A percentile compares a stretch with the other conserved stretches of the same genome.
Conservation (phyloP, 2,113 vertebrate genomes). For the Phasianus colchicus region DNA sequence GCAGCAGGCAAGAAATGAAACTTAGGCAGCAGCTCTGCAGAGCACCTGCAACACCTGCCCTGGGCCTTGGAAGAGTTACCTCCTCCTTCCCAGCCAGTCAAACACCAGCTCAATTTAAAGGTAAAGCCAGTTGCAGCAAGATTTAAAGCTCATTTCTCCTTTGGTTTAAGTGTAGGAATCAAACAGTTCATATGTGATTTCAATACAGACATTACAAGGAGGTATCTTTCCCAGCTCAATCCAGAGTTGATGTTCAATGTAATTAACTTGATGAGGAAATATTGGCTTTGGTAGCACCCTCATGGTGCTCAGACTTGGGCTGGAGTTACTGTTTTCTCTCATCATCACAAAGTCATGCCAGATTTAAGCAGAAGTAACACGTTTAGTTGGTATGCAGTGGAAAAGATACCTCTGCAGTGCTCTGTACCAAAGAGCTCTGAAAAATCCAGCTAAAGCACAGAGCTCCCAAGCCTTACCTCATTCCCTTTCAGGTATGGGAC, state of each 20-base stretch:
- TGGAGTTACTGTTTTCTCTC: not conserved
- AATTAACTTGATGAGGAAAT: not conserved
- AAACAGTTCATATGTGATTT: not conserved
- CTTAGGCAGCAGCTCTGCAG: not conserved
- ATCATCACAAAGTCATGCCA: not conserved
- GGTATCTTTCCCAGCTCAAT: not conserved
- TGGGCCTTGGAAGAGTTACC: not conserved
- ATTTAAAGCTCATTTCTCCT: slow-evolving; percentile 34
- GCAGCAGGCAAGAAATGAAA: slow-evolving; percentile 32
- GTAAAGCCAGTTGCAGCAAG: not conserved
- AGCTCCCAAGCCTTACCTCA: not conserved
- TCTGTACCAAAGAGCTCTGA: not conserved
- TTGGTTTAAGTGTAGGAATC: slow-evolving; percentile 52
- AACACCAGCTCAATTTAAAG: not conserved
- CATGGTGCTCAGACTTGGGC: not conserved
- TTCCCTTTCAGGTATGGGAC: not conserved
- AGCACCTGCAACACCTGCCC: not conserved
- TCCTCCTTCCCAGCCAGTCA: not conserved
- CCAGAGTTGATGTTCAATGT: not conserved
- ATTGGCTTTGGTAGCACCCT: not conserved
- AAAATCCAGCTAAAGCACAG: not conserved
- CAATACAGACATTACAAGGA: not conserved
- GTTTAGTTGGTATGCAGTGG: rapidly evolving
- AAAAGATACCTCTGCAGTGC: not conserved
- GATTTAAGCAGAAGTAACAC: not conserved